Conservation (phyloP, 2,797 vertebrate species). For the Notolabrus celidotus region DNA sequence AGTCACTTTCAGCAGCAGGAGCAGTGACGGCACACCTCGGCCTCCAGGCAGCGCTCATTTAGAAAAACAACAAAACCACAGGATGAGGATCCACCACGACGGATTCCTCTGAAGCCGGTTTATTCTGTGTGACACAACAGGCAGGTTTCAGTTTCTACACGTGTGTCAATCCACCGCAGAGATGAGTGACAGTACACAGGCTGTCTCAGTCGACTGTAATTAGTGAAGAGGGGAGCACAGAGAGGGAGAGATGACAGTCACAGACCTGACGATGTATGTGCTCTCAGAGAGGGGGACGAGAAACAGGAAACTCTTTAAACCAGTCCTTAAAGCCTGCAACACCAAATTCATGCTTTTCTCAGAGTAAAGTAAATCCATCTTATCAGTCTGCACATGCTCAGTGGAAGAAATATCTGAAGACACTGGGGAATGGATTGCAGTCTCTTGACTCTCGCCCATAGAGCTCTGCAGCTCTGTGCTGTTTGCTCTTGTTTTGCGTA, state of each 20-base stretch:
- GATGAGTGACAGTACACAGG: background rate
- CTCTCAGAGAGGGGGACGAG: background rate
- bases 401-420: no score
- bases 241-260: background rate
- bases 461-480: no score
- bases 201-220: background rate
- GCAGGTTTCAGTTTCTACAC: slow-evolving; percentile 3
- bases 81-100: background rate
- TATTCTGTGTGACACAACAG: slow-evolving; percentile 13
- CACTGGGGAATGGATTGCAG: no score
- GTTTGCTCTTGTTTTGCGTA: no score
- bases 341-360: no score
- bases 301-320: no score
- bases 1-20: background rate
- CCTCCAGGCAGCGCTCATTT: slow-evolving; percentile 6
- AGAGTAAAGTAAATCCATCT: no score
- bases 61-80: background rate
- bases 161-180: background rate
- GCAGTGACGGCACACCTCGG: background rate
- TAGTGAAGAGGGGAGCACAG: slow-evolving; percentile 1
- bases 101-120: slow-evolving; percentile 1
- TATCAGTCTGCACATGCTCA: no score
- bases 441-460: no score
- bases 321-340: no score
- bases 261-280: background rate